Evolutionary conservation across 2,113 vertebrate genomes (phyloP), one percentile per base, ranked within the genome.

Genomic region (Hippocampus guttulatus): DNA sequence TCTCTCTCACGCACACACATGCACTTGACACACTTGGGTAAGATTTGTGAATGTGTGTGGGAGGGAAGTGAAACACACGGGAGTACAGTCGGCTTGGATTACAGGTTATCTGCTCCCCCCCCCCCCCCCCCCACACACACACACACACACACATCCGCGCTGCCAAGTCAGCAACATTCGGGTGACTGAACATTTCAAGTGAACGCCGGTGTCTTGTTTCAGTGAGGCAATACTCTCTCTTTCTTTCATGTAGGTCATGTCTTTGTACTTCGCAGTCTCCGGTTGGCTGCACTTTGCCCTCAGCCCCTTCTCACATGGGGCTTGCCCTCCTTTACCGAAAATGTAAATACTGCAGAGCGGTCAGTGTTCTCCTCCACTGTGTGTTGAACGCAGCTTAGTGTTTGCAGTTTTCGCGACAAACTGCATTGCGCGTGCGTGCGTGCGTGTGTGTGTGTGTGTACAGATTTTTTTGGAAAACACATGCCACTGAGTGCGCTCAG

Each of bases 111-210:
- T 83, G 90, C 90, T 90, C 88, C 79, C 75, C 18, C 10, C 68
- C 51, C 69, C 67, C 75, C 52, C 71, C 45, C 49, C 51, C 62
- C 73, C 72, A 51, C 67, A 52, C 63, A 64, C 57, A 49, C 61
- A 65, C 64, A 67, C 75, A 75, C 76, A 51, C 67, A 54, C 63
- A 64, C 57, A 54, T 55, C 62, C 61, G 65, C 75, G 75, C 75
- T 82, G 88, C 87, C 84, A 83, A 76, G 86, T 91, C 87, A 90
- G 90, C 90, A 85, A 84, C 84, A 88, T 90, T 81, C 82, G 77
- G 78, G 85, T 90, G 88, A 90, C 83, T 79, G 75, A 72, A 81
- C 84, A 81, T 87, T 86, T 88, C 84, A 87, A 30, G 76, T 72
- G 74, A 84, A 81, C 80, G 76, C 81, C 79, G 77, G 88, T 84